A percentile compares a stretch with the other conserved stretches of the same genome.
Conservation (phyloP, 2,888 invertebrate species). For the Heliconius cydno region DNA sequence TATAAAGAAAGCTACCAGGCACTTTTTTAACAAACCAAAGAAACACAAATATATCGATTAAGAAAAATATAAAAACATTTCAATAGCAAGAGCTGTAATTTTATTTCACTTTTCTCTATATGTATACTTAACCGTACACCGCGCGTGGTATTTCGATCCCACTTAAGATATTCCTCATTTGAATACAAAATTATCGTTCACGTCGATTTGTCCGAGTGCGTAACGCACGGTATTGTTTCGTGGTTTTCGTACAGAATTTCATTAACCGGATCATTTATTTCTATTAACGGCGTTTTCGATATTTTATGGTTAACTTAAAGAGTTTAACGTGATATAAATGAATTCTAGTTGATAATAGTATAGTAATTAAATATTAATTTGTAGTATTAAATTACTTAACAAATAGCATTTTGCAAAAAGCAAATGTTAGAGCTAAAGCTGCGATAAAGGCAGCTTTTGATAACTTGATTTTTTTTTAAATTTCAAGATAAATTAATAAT, state of each 20-base stretch:
- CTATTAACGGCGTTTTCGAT: constrained; percentile 47
- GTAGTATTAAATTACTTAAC: not conserved
- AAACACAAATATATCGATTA: too few species aligned
- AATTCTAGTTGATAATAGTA: not conserved
- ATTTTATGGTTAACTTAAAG: not conserved
- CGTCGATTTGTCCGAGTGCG: constrained; percentile 54
- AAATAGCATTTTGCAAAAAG: not conserved
- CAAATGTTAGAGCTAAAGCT: not conserved
- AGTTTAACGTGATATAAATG: not conserved
- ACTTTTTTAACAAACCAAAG: too few species aligned
- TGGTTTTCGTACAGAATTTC: constrained; percentile 50
- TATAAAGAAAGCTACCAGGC: too few species aligned
- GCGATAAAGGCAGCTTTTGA: not conserved
- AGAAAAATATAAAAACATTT: too few species aligned
- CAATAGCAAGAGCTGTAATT: too few species aligned
- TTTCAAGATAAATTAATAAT: too few species aligned
- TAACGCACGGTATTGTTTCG: constrained; percentile 58
- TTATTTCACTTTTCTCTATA: constrained; percentile 51
- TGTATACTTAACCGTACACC: constrained; percentile 56
- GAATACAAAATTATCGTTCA: constrained; percentile 73
- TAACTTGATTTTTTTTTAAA: too few species aligned
- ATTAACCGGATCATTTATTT: constrained; percentile 63
- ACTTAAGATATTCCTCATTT: constrained; percentile 77
- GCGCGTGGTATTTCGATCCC: constrained; percentile 60
- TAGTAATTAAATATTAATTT: not conserved